These are phyloP conservation scores for Epiblema foenella DNA, from an alignment of 2,888 invertebrate genomes.

Conservation along the genomic window DNA sequence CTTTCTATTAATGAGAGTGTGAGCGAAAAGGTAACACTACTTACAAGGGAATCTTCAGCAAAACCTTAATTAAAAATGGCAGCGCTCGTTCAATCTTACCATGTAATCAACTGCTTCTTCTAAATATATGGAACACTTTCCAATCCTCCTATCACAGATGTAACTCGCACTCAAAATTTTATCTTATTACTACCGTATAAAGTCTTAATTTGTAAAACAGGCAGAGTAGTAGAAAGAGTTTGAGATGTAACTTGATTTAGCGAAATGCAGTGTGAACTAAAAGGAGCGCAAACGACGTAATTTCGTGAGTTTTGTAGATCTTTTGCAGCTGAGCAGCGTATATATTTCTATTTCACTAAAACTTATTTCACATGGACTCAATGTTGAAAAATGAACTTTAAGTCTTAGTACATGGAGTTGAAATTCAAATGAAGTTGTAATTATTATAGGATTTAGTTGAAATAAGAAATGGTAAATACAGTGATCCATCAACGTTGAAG, in stretches of 20 bases:
- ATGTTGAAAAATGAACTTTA: neutral
- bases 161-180: neutral
- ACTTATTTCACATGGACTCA: neutral
- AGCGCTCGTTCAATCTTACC: conserved; percentile 27
- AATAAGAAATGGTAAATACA: conserved; percentile 13
- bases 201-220: neutral
- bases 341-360: neutral
- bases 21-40: neutral
- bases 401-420: neutral
- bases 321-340: neutral
- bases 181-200: neutral
- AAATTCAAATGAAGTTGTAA: neutral
- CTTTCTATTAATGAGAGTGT: neutral
- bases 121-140: neutral
- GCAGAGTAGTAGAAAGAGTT: neutral
- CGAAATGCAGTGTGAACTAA: neutral
- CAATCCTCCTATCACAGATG: neutral
- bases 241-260: neutral
- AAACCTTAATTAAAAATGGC: neutral
- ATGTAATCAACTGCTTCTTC: conserved; percentile 26
- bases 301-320: neutral
- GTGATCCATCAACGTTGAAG: conserved; percentile 9
- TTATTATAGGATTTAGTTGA: neutral
- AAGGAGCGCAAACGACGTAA: neutral
- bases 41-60: neutral